These are phyloP conservation scores for Dipus sagitta DNA, from an alignment of 2,797 vertebrate species.

Conservation along the genomic window DNA sequence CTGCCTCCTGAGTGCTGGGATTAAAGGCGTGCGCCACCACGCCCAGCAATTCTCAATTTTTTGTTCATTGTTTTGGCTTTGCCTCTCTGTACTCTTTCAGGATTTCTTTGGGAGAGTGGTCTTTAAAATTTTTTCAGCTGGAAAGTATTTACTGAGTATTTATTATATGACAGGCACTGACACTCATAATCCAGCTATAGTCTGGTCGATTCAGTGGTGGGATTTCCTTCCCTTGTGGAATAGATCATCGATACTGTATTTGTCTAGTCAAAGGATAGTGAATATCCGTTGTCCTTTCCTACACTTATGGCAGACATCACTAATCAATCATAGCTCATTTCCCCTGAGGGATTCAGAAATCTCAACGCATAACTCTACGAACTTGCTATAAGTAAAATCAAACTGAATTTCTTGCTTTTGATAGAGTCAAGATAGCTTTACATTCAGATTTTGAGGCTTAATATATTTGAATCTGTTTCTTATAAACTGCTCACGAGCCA, in stretches of 20 bases:
- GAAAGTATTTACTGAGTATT: background rate
- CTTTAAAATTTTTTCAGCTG: background rate
- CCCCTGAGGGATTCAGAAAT: background rate
- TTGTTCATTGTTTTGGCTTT: background rate
- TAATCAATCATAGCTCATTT: background rate
- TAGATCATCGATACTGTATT: background rate
- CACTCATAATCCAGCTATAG: background rate
- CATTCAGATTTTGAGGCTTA: background rate
- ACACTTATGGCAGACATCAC: background rate
- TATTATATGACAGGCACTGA: background rate
- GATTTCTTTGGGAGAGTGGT: background rate
- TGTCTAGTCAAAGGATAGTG: background rate
- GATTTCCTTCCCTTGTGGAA: background rate
- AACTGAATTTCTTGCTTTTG: background rate
- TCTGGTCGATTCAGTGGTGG: background rate
- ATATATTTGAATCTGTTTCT: conserved; percentile 23
- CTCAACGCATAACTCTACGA: background rate
- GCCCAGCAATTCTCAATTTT: background rate
- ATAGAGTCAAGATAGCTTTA: background rate
- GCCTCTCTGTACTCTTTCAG: background rate
- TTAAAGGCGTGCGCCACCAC: too few relatives aligned
- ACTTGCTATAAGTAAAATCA: background rate
- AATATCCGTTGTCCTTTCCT: background rate
- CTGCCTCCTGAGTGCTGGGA: too few relatives aligned
- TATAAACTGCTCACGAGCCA: background rate